Conservation (phyloP, 2,113 vertebrate genomes). For the Colossoma macropomum region DNA sequence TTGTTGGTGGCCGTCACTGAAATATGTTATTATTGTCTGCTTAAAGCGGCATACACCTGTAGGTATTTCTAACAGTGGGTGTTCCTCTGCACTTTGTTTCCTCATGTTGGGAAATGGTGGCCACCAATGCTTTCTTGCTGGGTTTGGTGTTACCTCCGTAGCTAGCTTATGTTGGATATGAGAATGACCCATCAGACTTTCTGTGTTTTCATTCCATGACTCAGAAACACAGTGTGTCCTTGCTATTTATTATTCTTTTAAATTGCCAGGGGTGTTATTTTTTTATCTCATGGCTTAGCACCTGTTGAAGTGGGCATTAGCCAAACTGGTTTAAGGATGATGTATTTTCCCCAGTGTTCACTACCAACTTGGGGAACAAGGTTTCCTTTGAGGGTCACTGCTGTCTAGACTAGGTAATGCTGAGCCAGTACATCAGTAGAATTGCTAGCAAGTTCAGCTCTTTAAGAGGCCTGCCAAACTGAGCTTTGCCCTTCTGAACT, state of each 20-base stretch:
- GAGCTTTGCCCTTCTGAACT: background rate
- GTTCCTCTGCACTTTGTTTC: background rate
- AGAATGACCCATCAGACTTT: background rate
- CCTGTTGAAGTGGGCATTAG: no score
- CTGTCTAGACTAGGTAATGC: no score
- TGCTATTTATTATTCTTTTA: no score
- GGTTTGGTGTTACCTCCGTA: background rate
- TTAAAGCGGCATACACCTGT: no score
- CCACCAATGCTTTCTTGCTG: background rate
- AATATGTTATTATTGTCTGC: no score
- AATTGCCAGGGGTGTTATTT: no score
- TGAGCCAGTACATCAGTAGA: background rate
- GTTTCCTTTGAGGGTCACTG: background rate
- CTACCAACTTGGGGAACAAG: background rate
- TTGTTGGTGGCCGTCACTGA: no score
- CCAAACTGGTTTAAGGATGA: no score
- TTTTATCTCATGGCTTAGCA: no score
- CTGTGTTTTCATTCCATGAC: background rate
- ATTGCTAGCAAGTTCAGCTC: background rate
- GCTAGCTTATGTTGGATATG: background rate
- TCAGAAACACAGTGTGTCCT: no score
- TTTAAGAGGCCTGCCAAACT: background rate
- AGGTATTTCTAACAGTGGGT: no score
- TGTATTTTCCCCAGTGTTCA: no score
- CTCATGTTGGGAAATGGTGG: background rate